Percentiles rank a stretch among this genome's conserved stretches.
These are phyloP conservation scores for Eupleurogrammus muticus DNA, from an alignment of 2,797 vertebrate species.

Conservation along the genomic window DNA sequence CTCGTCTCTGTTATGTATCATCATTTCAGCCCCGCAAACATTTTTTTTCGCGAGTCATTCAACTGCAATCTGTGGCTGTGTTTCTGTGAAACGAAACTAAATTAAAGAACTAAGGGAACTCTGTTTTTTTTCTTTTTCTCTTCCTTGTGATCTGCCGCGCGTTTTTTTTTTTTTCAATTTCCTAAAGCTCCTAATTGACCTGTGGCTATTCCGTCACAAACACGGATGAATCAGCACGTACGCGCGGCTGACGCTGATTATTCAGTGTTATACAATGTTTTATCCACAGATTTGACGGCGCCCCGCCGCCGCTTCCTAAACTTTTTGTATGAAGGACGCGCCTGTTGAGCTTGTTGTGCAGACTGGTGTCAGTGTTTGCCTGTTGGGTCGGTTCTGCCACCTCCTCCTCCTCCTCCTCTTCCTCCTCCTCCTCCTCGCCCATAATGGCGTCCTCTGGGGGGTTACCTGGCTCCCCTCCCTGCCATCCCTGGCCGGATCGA, in stretches of 20 bases:
- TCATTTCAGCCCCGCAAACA: constrained; percentile 29
- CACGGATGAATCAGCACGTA: constrained; percentile 7
- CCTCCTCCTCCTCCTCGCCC: constrained; percentile 52
- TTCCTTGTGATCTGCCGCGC: constrained; percentile 1
- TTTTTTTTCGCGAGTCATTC: constrained; percentile 31
- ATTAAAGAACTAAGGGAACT: constrained; percentile 17
- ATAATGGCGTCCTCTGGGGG: constrained; percentile 65
- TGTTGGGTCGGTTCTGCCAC: constrained; percentile 52
- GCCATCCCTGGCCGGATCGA: constrained; percentile 76
- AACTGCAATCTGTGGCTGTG: constrained; percentile 35
- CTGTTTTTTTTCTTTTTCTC: too few relatives aligned
- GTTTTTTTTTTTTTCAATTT: constrained; percentile 24
- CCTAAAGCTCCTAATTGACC: constrained; percentile 17
- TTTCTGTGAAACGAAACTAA: constrained; percentile 25
- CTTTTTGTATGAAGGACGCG: constrained; percentile 28
- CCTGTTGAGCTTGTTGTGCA: constrained; percentile 45
- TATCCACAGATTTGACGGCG: constrained; percentile 34
- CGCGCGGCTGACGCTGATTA: constrained; percentile 16
- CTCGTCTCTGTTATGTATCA: constrained; percentile 7
- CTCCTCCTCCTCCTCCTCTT: constrained; percentile 50
- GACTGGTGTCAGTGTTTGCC: constrained; percentile 54
- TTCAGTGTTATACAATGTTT: constrained; percentile 39
- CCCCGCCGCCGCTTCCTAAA: constrained; percentile 37
- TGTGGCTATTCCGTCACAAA: constrained; percentile 1
- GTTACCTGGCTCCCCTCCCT: constrained; percentile 76